These are phyloP conservation scores for Ursus arctos DNA, from an alignment of 2,113 vertebrate species.

Conservation along the genomic window DNA sequence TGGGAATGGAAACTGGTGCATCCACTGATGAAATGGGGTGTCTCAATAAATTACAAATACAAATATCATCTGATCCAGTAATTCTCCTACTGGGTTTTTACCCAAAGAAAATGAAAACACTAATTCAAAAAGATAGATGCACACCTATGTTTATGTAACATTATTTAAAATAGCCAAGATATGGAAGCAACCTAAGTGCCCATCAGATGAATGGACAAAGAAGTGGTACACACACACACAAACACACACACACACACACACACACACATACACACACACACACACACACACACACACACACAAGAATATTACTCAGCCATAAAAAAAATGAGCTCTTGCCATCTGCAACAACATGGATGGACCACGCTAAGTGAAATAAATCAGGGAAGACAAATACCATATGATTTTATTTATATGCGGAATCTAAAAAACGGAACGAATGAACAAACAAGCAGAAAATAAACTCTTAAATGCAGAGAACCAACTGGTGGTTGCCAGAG, in stretches of 20 bases:
- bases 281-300: not conserved
- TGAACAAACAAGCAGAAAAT: not conserved
- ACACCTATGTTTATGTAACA: not conserved
- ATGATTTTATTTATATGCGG: not conserved
- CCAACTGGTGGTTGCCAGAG: not conserved
- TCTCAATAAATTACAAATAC: not conserved
- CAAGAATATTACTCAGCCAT: not conserved
- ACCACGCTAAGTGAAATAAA: not conserved
- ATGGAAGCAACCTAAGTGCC: not conserved
- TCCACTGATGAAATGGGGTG: not conserved
- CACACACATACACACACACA: not conserved
- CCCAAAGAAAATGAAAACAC: not conserved
- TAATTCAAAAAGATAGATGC: not conserved
- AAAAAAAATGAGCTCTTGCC: not conserved
- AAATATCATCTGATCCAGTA: not conserved
- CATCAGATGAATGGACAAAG: not conserved
- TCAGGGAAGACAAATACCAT: not conserved
- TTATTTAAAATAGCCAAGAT: not conserved
- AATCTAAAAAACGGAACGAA: not conserved
- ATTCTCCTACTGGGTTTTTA: not conserved
- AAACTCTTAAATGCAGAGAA: not conserved
- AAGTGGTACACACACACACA: not conserved
- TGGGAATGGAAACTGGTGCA: not conserved
- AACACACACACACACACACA: no score
- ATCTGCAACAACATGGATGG: not conserved